Conservation (phyloP, 2,888 invertebrate species). For the Heteromyza rotundicornis region DNA sequence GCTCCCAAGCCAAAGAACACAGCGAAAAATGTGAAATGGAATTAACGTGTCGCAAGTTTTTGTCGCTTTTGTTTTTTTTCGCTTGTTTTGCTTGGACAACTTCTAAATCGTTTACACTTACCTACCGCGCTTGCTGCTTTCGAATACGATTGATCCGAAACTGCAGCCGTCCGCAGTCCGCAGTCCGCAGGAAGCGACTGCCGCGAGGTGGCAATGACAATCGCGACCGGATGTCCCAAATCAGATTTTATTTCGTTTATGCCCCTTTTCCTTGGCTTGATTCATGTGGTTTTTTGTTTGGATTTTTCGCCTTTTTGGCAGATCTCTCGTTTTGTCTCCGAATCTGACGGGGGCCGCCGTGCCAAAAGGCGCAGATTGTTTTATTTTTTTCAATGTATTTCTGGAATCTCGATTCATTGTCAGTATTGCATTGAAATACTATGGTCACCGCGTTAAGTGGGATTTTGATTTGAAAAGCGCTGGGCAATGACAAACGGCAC, state of each 20-base stretch:
- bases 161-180: constrained; percentile 24
- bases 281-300: constrained; percentile 24
- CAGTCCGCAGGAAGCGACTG: constrained; percentile 38
- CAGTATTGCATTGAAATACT: background rate
- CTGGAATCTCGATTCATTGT: background rate
- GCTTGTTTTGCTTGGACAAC: constrained; percentile 3
- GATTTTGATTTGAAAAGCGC: background rate
- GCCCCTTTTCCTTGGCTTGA: background rate
- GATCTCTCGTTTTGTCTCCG: background rate
- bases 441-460: background rate
- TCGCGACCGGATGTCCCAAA: constrained; percentile 62
- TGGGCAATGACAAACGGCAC: background rate
- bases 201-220: constrained; percentile 57
- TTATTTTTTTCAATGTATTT: background rate
- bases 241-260: constrained; percentile 53
- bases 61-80: constrained; percentile 27
- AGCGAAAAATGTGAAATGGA: constrained; percentile 52
- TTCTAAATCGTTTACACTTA: constrained; percentile 48
- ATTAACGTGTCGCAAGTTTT: constrained; percentile 46
- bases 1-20: constrained; percentile 12
- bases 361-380: background rate
- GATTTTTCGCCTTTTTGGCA: background rate
- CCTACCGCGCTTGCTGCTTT: constrained; percentile 59
- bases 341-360: background rate
- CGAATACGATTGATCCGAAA: constrained; percentile 57